Conservation (phyloP, 2,888 invertebrate species). For the Brachycybe producta region DNA sequence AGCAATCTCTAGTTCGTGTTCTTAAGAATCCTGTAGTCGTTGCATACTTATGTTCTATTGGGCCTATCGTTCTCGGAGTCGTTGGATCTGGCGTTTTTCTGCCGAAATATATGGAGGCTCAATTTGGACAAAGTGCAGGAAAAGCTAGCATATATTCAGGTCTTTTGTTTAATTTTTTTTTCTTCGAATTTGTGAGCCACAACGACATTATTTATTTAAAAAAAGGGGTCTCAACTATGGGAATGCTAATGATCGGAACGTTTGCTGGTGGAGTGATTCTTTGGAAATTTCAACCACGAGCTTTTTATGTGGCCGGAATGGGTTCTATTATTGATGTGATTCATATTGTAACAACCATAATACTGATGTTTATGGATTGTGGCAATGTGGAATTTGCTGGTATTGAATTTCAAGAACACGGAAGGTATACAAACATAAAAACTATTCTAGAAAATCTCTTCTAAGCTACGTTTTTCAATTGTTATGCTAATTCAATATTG, state of each 20-base stretch:
- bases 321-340: not conserved
- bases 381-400: not conserved
- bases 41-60: not conserved
- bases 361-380: conserved; percentile 4
- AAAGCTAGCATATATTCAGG: conserved; percentile 1
- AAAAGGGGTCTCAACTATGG: conserved; percentile 5
- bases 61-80: not conserved
- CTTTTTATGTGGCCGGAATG: not conserved
- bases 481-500: not conserved
- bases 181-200: not conserved
- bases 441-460: too few species aligned
- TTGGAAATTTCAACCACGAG: conserved; percentile 12
- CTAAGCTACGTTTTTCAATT: not conserved
- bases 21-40: conserved; percentile 1
- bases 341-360: not conserved
- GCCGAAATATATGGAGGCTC: conserved; percentile 8
- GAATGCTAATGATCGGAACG: conserved; percentile 12
- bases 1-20: not conserved
- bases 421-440: not conserved
- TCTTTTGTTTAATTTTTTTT: not conserved
- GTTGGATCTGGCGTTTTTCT: conserved; percentile 9
- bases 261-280: conserved; percentile 3
- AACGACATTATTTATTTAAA: not conserved
- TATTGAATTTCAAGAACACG: conserved; percentile 3
- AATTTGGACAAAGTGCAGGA: conserved; percentile 5